Base-by-base conservation (phyloP, 2,888 invertebrate genomes). In the Troilus luridus region DNA sequence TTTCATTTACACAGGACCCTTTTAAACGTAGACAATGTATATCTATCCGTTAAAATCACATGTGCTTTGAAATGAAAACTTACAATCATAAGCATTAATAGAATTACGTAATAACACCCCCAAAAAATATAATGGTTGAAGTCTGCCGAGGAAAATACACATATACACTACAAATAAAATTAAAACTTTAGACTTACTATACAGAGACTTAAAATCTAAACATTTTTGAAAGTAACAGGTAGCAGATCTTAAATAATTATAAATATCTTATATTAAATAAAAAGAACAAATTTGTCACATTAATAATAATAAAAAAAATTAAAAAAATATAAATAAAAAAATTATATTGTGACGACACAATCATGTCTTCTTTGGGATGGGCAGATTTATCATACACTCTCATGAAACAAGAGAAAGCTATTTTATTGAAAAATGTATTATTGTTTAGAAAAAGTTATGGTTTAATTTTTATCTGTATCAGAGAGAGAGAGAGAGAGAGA, bases 351-450 rank as follows among this genome's bases (percentile, higher is more conserved):
- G 56, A 58, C 19, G 85, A 85, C 85, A 85, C 85, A 85, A 89
- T 17, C 77, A 91, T 91, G 91, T 90, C 91, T 91, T 91, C 91
- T 91, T 91, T 91, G 91, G 91, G 89, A 91, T 91, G 91, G 56
- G n/a, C 60, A 59, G 56, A 41, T 85, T 17, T 72, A 88, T 85
- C 88, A 72, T 72, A 12, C 58, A 88, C 88, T 81, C 81, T 64
- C n/a, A 24, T 24, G 24, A 67, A 67, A 67, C 67, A 24, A 41
- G 24, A 24, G n/a, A 27, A 67, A 67, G 67, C 67, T 77, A 17
- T 67, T 67, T 24, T 11, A 77, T 17, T 81, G 17, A 27, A 17
- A 81, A 24, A 59, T 24, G 3, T 8, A 67, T n/a, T 21, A 72
- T 89, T 54, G 58, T 72, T 67, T 72, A 21, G 11, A 58, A 56